These are phyloP conservation scores for Pyrocephalus nanus DNA, from an alignment of 2,797 vertebrate species.

Conservation along the genomic window DNA sequence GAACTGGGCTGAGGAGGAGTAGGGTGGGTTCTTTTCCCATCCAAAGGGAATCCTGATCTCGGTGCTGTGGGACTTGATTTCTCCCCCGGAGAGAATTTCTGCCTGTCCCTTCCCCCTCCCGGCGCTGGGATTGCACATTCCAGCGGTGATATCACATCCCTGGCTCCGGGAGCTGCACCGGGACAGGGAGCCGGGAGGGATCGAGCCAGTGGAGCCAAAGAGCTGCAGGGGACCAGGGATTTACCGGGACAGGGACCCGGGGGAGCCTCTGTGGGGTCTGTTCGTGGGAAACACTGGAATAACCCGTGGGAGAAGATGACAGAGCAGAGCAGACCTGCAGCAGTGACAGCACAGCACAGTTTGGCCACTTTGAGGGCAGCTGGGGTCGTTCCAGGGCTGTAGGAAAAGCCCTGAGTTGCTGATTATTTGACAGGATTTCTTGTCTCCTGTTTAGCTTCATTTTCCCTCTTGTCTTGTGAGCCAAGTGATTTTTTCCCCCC, in stretches of 20 bases:
- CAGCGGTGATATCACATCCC: background rate
- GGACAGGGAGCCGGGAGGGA: background rate
- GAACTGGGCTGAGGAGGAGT: background rate
- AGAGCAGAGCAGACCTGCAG: background rate
- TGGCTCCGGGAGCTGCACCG: background rate
- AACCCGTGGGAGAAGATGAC: rapidly evolving
- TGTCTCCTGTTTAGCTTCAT: rapidly evolving
- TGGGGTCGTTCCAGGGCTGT: background rate
- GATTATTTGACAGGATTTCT: background rate
- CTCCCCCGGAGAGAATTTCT: background rate
- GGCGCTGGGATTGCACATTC: slow-evolving; percentile 9
- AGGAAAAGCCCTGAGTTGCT: background rate
- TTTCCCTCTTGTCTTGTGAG: background rate
- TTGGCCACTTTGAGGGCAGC: rapidly evolving
- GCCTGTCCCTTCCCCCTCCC: background rate
- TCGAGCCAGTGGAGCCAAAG: background rate
- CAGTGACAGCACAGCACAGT: rapidly evolving
- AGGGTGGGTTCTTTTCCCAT: rapidly evolving
- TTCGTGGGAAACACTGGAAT: rapidly evolving
- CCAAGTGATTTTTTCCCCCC: background rate
- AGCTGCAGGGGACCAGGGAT: background rate
- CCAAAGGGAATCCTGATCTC: background rate
- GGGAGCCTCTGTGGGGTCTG: rapidly evolving
- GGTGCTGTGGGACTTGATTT: background rate
- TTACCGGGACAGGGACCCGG: background rate